Evolutionary conservation across 2,888 invertebrate genomes (phyloP), one percentile per base, ranked within the genome.

Genomic region (Sphinx pinastri): DNA sequence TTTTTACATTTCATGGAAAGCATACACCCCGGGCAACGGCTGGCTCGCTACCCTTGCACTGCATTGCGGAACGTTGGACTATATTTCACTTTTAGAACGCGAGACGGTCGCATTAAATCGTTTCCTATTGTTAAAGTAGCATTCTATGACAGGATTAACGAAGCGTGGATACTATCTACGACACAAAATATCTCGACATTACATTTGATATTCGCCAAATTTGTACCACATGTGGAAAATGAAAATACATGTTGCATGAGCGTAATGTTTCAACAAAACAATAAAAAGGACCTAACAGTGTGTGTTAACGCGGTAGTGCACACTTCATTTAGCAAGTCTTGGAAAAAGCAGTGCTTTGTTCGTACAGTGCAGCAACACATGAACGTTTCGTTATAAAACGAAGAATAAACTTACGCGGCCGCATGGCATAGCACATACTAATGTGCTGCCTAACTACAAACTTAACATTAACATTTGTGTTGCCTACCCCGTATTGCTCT

Each of bases 81-180:
- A 92, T 92, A 92, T 88, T 86, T 92, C 91, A 93, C 87, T 89
- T 91, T 91, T 90, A 89, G 88, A 88, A 90, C 83, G 87, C 88
- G 85, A 86, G 89, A 88, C 86, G 84, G 83, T 86, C 83, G 83
- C 81, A 85, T 89, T 89, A 86, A 84, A 85, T 85, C 84, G 83
- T 75, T 72, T 81, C 76, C 86, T 85, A 89, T 90, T 90, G 89
- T 91, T 86, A 79, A 86, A 88, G 87, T 84, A 80, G 77, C 83
- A 87, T 69, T 38, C 54, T 60, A 54, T 85, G 83, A 86, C 83
- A 75, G 82, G 86, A 81, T 89, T 89, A 91, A 89, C 88, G 82
- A 87, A 86, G 84, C 85, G 49, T 63, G 47, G 19, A 63, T 19
- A 63, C 49, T 63, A 63, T 63, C 63, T 63, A 63, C 49, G 63